Evolutionary conservation across 2,888 invertebrate species (phyloP), one percentile per base, ranked within the genome.

Genomic region (Agrochola circellaris): DNA sequence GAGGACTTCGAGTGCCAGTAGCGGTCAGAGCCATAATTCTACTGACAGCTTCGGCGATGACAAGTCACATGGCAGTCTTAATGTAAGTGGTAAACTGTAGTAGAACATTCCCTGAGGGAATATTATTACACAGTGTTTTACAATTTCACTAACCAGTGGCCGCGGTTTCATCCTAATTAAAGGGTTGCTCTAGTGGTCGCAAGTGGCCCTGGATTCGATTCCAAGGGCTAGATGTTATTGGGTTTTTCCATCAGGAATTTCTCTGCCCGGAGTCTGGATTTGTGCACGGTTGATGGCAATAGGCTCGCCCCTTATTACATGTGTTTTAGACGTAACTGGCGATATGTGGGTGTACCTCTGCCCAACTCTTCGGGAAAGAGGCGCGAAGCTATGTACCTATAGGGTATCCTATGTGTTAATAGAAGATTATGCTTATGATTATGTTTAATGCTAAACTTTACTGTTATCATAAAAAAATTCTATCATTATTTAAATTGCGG

Each of bases 21-120:
- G 97, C 89, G 97, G 97, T n/a, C 97, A 97, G 86, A 97, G 97
- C 87, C 97, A 96, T 87, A 97, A 96, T 88, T 97, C 97, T 2
- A 97, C 96, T 0, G 96, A 97, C 89, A 97, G 96, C 92, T 96
- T 94, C 82, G 97, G 96, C 30, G 97, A 97, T 89, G 97, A 95
- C 89, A 96, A 95, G 88, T 96, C 95, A 48, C 96, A 95, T 88
- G 94, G 95, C 75, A 96, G 95, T 83, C 95, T 93, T 48, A 96
- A 93, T 90, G 96, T 95, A 94, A 87, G 95, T 74, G 26, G 4
- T 45, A n/a, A 11, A 71, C 38, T 72, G n/a, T n/a, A 30, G 42
- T 38, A 15, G 23, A 58, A 38, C 15, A 23, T n/a, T 34, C 7
- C 30, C 11, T 68, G 0, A 56, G 11, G 61, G 20, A 67, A 30